Evolutionary conservation across 2,888 invertebrate genomes (phyloP), one percentile per base, ranked within the genome.

Genomic region (Polyommatus iphigenia): DNA sequence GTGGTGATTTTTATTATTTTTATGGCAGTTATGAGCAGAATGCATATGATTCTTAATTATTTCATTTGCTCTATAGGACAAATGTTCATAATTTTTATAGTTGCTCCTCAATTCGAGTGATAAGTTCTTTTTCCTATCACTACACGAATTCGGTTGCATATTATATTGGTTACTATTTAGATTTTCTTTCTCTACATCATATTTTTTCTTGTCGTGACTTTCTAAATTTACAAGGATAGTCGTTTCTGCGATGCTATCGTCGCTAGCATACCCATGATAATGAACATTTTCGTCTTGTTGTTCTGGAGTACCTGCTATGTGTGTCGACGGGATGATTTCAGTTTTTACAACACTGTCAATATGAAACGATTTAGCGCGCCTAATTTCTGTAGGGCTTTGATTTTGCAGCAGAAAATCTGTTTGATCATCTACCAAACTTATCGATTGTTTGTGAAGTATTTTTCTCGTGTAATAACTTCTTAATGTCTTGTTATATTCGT

Each of bases 231-330:
- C 85, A 79, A 95, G 91, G 76, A 95, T 94, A 76, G 94, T 94
- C 3, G 94, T 94, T 86, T 95, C 94, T 72, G 93, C 93, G 79
- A 91, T 90, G 82, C 94, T 95, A 57, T 91, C 89, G 78, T 94
- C 94, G 80, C 94, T 94, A 62, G 95, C 94, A 83, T 95, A 95
- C n/a, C 94, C 93, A 82, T 94, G 94, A 84, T 94, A 94, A 80
- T 92, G 88, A 50, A 78, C 77, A 32, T 77, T 71, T 32, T 50
- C 80, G 71, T 84, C 85, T 57, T 85, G 84, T 62, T 80, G 36
- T 59, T 73, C 72, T 5, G 57, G 71, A 46, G 71, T 41, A 72
- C 36, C 67, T 50, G 78, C n/a, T 32, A 76, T 67, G 29, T 46
- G 76, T 46, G 15, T 75, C 0, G 75, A 46, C 6, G 75, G 75